Evolutionary conservation across 2,888 invertebrate genomes (phyloP), one percentile per base, ranked within the genome.

Genomic region (Dryadula phaetusa): DNA sequence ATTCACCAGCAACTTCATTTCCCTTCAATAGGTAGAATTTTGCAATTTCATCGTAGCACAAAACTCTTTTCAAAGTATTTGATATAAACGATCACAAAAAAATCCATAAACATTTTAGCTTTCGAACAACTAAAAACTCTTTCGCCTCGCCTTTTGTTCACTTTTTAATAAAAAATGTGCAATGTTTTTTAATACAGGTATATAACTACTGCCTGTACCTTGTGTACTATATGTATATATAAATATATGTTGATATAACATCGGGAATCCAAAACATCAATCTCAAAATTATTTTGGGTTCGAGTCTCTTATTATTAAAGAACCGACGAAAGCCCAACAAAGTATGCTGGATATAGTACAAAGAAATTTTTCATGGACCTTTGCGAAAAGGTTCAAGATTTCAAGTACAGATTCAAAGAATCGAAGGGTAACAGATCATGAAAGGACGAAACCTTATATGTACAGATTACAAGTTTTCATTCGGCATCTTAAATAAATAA

Each of bases 331-430:
- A 69, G 63, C 61, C 47, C 64, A 56, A 42, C 40, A 62, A 64
- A 70, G 64, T 64, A 67, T 71, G 72, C 71, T 71, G 70, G 75
- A 71, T 72, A 71, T 67, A 65, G 72, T 67, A 76, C 75, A 77
- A 77, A 75, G 72, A 75, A 71, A 72, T 70, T 71, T 72, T 74
- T 70, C 65, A 66, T 73, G 60, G 70, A 68, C 37, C 74, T 71
- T 65, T 71, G 74, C 70, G 70, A 70, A 76, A 76, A 77, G 76
- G 76, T 74, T 76, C 69, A 72, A 73, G 71, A 74, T 72, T 73
- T 70, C 58, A 70, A 69, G 66, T 69, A 58, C 62, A 64, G 64
- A 71, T 67, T 52, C 70, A 47, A 71, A 64, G 62, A 62, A 46
- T 69, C 64, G 62, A 64, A 63, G 60, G 60, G 44, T 40, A 65